Conservation (phyloP, 2,888 invertebrate genomes). For the Dolomedes plantarius region DNA sequence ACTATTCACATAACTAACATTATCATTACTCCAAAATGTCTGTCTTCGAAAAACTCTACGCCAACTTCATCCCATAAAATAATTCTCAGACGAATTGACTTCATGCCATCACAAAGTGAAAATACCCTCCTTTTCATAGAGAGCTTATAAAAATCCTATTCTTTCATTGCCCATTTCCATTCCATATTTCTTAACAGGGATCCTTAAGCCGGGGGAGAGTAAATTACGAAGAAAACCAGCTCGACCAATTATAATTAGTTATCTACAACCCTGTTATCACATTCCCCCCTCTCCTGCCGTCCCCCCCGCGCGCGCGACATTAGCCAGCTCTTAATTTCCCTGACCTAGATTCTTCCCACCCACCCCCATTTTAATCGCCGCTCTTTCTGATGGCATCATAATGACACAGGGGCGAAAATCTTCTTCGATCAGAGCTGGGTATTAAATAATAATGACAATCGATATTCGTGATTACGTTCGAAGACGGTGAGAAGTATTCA, state of each 20-base stretch:
- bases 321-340: neutral
- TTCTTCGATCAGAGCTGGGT: neutral
- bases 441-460: conserved; percentile 8
- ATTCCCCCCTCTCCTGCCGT: neutral
- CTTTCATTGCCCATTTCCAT: too few relatives aligned
- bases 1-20: too few relatives aligned
- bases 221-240: neutral
- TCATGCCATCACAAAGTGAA: too few relatives aligned
- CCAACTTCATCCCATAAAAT: too few relatives aligned
- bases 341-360: neutral
- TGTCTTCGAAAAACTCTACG: too few relatives aligned
- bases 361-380: neutral
- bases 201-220: neutral
- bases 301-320: neutral
- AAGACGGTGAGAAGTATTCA: neutral
- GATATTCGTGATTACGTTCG: neutral
- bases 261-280: conserved; percentile 18
- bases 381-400: neutral
- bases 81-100: too few relatives aligned
- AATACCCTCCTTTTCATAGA: too few relatives aligned
- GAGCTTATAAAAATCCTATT: too few relatives aligned
- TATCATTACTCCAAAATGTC: too few relatives aligned
- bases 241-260: conserved; percentile 14
- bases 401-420: neutral
- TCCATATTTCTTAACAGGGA: too few relatives aligned